These are phyloP conservation scores for Peromyscus leucopus DNA, from an alignment of 2,113 vertebrate genomes.

Conservation along the genomic window DNA sequence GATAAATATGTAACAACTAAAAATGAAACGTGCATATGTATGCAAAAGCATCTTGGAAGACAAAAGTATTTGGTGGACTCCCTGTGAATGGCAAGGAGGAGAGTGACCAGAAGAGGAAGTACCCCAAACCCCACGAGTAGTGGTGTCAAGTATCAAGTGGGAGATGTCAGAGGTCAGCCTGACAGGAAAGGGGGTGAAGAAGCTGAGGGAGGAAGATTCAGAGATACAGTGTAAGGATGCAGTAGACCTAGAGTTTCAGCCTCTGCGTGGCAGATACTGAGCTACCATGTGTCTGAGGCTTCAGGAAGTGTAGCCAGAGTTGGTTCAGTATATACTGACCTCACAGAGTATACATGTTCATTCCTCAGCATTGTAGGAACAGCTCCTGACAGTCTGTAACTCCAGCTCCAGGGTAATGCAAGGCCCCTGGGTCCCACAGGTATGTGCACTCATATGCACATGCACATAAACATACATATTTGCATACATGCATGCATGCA, in stretches of 20 bases:
- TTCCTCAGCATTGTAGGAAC: background rate
- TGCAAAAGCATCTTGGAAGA: background rate
- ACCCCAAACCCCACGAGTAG: background rate
- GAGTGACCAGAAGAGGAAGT: background rate
- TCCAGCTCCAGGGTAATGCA: background rate
- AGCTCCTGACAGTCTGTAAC: background rate
- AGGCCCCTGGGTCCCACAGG: background rate
- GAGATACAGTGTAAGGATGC: background rate
- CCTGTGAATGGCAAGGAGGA: background rate
- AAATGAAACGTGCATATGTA: background rate
- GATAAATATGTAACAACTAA: background rate
- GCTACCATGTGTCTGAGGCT: background rate
- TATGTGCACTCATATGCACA: background rate
- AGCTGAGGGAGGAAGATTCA: background rate
- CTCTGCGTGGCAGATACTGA: background rate
- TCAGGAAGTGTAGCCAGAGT: background rate
- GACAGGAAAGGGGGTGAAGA: background rate
- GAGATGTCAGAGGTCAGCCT: background rate
- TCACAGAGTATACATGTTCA: background rate
- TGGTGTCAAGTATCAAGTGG: background rate
- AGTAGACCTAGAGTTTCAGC: background rate
- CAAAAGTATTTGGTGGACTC: background rate
- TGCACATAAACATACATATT: background rate
- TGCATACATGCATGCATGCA: background rate
- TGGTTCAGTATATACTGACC: background rate